These are phyloP conservation scores for Molothrus aeneus DNA, from an alignment of 2,797 vertebrate species.

Conservation along the genomic window DNA sequence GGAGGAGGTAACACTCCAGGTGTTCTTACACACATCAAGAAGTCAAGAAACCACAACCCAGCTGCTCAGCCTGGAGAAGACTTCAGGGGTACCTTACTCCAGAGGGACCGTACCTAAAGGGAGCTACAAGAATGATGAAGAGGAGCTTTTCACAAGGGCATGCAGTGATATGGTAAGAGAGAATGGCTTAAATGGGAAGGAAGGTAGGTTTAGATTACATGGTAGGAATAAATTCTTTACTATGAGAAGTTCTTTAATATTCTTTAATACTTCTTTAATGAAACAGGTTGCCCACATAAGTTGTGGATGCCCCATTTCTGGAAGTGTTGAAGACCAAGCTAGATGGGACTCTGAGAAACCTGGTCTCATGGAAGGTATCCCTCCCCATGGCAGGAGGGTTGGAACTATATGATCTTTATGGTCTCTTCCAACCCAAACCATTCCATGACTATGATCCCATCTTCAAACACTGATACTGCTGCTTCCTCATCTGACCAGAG, in stretches of 20 bases:
- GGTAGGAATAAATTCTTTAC: background rate
- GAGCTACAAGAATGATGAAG: background rate
- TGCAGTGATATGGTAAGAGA: background rate
- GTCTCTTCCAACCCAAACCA: background rate
- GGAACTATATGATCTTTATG: background rate
- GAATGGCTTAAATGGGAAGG: background rate
- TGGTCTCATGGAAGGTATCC: background rate
- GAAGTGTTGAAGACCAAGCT: background rate
- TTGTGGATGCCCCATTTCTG: background rate
- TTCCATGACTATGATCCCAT: background rate
- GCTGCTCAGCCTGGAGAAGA: background rate
- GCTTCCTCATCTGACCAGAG: background rate
- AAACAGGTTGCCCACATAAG: background rate
- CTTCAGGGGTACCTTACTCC: background rate
- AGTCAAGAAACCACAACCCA: background rate
- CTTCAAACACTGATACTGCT: background rate
- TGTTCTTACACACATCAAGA: accelerated
- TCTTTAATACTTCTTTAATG: no score
- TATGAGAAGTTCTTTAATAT: background rate
- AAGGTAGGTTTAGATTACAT: background rate
- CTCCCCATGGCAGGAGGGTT: no score
- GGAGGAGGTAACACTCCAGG: background rate
- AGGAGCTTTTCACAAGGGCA: background rate
- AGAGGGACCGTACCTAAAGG: background rate
- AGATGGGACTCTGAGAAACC: background rate